Percentiles rank a stretch among this genome's conserved stretches.
phyloP scores from a whole-genome alignment of 2,113 vertebrate genomes.

The Fregata magnificens region DNA sequence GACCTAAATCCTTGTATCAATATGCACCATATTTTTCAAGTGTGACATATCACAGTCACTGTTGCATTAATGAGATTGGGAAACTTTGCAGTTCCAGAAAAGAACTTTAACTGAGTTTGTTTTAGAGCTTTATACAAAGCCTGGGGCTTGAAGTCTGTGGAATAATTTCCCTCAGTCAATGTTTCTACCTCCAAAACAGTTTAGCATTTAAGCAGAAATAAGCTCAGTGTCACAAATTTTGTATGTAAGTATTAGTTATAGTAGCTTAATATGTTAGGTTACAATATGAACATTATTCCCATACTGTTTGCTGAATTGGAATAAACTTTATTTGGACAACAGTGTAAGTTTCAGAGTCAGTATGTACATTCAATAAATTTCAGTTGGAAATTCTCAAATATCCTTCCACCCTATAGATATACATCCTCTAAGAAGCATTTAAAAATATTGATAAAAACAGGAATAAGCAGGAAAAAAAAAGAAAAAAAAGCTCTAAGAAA shows the following conservation, averaged over 20 bases:
- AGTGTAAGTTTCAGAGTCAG: background rate
- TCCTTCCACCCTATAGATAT: background rate
- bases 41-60: background rate
- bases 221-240: background rate
- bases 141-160: background rate
- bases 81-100: background rate
- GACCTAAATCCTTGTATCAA: background rate
- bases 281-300: background rate
- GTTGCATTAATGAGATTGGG: background rate
- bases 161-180: background rate
- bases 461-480: no score
- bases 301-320: background rate
- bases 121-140: background rate
- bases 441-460: background rate
- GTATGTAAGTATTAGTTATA: background rate
- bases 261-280: background rate
- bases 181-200: background rate
- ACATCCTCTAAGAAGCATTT: background rate
- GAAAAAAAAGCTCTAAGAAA: background rate
- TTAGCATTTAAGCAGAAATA: background rate
- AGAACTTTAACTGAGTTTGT: background rate
- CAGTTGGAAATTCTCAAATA: background rate
- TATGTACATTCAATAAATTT: background rate
- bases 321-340: background rate
- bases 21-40: background rate